Evolutionary conservation across 2,888 invertebrate species (phyloP).

Genomic region (Eristalinus sepulchralis): DNA sequence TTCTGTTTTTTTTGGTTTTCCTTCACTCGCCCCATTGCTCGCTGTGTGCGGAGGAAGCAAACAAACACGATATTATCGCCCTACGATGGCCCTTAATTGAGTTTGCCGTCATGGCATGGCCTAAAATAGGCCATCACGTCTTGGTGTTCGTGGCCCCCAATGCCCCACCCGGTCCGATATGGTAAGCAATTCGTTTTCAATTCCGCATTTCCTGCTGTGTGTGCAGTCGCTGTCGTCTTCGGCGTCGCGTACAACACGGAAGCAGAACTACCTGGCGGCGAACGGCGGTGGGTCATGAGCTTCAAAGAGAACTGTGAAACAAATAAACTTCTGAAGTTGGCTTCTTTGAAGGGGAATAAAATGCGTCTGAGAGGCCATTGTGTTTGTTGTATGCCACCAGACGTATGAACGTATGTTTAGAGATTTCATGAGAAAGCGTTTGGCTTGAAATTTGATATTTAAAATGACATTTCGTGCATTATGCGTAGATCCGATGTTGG

Average conservation of each 20-base stretch:
- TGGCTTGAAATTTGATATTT: background rate
- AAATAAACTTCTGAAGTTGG: background rate
- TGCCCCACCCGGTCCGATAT: slow-evolving; percentile 8
- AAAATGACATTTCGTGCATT: background rate
- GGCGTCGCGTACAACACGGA: slow-evolving; percentile 2
- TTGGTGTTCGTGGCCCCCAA: slow-evolving; percentile 24
- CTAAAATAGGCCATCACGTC: slow-evolving; percentile 67
- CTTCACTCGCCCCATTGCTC: background rate
- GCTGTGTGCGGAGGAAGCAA: slow-evolving; percentile 22
- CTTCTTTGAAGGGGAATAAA: background rate
- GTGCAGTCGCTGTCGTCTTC: slow-evolving; percentile 28
- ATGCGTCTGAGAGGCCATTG: background rate
- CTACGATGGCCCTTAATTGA: slow-evolving; percentile 60
- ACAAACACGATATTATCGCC: slow-evolving; percentile 60
- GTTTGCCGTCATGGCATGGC: slow-evolving; percentile 42
- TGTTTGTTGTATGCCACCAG: background rate
- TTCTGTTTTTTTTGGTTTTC: background rate
- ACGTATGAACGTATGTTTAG: background rate
- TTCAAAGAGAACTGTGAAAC: background rate
- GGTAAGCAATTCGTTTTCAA: slow-evolving; percentile 62
- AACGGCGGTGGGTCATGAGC: background rate
- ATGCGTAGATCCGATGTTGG: background rate
- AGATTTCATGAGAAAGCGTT: background rate
- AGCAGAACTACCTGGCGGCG: slow-evolving; percentile 6
- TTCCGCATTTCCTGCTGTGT: slow-evolving; percentile 60